phyloP scores from a whole-genome alignment of 1,140 invertebrate genomes.

The Leptinotarsa undecemlineata region DNA sequence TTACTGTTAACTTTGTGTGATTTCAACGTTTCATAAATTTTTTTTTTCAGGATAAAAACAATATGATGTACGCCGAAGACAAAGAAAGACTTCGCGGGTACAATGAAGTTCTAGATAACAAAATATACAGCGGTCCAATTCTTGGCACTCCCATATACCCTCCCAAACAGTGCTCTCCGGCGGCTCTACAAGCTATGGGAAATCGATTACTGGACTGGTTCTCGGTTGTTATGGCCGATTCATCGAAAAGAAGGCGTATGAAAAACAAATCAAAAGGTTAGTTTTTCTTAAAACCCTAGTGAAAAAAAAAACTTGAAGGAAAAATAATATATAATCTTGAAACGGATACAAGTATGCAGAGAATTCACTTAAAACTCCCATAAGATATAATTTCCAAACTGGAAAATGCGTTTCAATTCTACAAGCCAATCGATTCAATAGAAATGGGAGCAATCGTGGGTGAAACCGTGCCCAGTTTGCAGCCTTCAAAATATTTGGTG shows the following conservation, averaged over 20 bases:
- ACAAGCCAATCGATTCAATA: too few species aligned
- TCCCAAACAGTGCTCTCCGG: conserved; percentile 57
- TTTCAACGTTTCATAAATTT: too few species aligned
- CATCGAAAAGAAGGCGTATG: conserved; percentile 62
- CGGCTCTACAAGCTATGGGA: conserved; percentile 82
- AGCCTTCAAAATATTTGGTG: too few species aligned
- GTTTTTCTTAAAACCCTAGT: background rate
- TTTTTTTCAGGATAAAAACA: conserved; percentile 57
- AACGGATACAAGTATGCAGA: background rate
- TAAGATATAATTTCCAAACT: too few species aligned
- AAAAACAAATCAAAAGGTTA: conserved; percentile 65
- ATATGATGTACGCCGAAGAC: conserved; percentile 61
- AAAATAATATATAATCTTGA: too few species aligned
- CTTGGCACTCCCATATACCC: conserved; percentile 44
- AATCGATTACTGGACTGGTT: conserved; percentile 93
- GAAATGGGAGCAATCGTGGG: too few species aligned
- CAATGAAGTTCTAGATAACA: conserved; percentile 70
- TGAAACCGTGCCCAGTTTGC: too few species aligned
- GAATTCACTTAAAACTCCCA: background rate
- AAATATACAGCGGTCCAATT: conserved; percentile 44
- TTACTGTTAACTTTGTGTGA: too few species aligned
- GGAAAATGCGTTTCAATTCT: too few species aligned
- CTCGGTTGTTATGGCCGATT: conserved; percentile 85
- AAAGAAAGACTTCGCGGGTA: conserved; percentile 69
- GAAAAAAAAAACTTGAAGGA: background rate